These are phyloP conservation scores for Xiphophorus maculatus DNA, from an alignment of 2,113 vertebrate genomes.

Conservation along the genomic window DNA sequence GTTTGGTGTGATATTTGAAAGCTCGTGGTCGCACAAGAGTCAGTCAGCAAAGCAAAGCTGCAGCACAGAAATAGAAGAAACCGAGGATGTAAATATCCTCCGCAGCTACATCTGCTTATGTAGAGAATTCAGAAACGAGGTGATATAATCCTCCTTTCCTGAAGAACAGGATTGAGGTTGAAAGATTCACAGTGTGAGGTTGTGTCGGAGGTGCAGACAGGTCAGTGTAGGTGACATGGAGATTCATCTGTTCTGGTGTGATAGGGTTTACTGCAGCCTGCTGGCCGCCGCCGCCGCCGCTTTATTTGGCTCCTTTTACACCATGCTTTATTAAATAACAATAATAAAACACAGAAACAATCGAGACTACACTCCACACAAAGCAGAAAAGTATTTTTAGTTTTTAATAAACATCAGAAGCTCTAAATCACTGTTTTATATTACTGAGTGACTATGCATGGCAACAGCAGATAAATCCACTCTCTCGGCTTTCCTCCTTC, in stretches of 20 bases:
- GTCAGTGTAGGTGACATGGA: conserved; percentile 1
- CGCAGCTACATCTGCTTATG: background rate
- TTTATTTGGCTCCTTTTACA: conserved; percentile 10
- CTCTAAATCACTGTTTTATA: background rate
- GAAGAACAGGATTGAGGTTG: background rate
- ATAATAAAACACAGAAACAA: background rate
- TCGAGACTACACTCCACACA: background rate
- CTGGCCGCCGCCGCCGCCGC: background rate
- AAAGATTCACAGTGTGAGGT: conserved; percentile 1
- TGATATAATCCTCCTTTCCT: background rate
- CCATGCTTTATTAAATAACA: background rate
- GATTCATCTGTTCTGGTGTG: conserved; percentile 12
- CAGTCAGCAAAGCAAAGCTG: background rate
- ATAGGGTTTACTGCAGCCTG: conserved; percentile 12
- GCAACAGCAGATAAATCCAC: background rate
- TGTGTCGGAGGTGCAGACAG: conserved; percentile 4
- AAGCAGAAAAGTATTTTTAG: background rate
- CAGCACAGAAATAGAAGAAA: background rate
- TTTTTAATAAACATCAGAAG: background rate
- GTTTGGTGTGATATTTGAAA: conserved; percentile 20
- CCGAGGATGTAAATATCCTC: background rate
- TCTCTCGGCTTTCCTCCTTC: background rate
- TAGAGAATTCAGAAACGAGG: background rate
- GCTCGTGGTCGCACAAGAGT: background rate
- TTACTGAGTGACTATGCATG: background rate